Conservation (phyloP, 1,140 invertebrate species). For the Diachasma alloeum region DNA sequence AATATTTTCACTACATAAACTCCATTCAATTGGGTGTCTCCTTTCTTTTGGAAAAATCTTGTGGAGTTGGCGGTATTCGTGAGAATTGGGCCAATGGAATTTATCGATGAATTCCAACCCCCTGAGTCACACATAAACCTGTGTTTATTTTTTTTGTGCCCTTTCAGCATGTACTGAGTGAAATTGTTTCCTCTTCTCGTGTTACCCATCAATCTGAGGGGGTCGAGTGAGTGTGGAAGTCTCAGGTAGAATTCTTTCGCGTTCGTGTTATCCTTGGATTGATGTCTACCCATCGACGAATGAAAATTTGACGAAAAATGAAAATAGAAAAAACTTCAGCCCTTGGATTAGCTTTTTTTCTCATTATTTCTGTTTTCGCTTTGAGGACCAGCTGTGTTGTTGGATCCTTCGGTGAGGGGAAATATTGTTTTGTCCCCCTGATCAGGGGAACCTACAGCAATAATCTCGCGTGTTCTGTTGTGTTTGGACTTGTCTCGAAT, state of each 20-base stretch:
- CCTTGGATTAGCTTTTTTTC: background rate
- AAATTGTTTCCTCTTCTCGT: background rate
- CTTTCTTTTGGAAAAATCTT: conserved; percentile 3
- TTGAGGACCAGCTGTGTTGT: background rate
- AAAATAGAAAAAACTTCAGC: background rate
- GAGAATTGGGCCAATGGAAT: conserved; percentile 35
- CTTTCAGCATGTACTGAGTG: background rate
- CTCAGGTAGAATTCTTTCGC: background rate
- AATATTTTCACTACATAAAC: conserved; percentile 45
- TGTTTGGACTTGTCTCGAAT: background rate
- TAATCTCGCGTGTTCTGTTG: background rate
- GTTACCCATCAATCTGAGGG: background rate
- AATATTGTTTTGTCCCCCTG: background rate
- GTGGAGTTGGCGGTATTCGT: background rate
- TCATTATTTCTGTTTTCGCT: background rate
- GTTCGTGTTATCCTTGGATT: background rate
- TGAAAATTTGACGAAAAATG: background rate
- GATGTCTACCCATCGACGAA: background rate
- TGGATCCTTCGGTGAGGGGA: background rate
- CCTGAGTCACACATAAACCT: background rate
- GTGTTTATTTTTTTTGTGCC: background rate
- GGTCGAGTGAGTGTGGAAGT: background rate
- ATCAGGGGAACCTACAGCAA: background rate
- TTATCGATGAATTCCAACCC: background rate
- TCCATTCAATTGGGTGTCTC: conserved; percentile 30